phyloP scores from a whole-genome alignment of 2,888 invertebrate genomes.

The Morpho deidamia region DNA sequence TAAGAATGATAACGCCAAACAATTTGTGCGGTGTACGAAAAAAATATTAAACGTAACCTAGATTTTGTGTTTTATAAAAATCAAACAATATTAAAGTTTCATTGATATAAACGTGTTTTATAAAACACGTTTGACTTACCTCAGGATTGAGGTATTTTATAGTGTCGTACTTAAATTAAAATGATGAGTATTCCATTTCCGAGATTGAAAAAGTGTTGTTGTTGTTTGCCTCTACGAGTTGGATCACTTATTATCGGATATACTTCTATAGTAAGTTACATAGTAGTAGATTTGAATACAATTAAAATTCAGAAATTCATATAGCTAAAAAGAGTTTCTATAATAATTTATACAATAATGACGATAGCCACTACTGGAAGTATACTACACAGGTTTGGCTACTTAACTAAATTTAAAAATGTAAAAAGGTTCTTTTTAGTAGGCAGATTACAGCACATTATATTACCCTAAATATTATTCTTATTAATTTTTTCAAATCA shows the following conservation, averaged over 20 bases:
- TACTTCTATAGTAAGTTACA: conserved; percentile 53
- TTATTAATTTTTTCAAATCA: too few species aligned
- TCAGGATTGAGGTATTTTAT: background rate
- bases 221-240: conserved; percentile 48
- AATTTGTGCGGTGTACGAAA: background rate
- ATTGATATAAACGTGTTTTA: background rate
- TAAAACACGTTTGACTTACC: background rate
- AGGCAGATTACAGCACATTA: too few species aligned
- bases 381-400: too few species aligned
- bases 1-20: conserved; percentile 12
- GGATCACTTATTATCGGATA: conserved; percentile 62
- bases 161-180: conserved; percentile 8
- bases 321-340: too few species aligned
- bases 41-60: background rate
- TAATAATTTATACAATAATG: too few species aligned
- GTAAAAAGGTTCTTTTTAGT: too few species aligned
- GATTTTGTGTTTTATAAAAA: background rate
- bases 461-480: too few species aligned
- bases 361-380: too few species aligned
- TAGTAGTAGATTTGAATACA: too few species aligned
- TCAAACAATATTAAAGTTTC: background rate
- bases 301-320: too few species aligned
- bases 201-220: conserved; percentile 49
- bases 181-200: conserved; percentile 42
- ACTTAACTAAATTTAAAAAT: too few species aligned